Conservation (phyloP, 2,888 invertebrate genomes). For the Metalampra italica region DNA sequence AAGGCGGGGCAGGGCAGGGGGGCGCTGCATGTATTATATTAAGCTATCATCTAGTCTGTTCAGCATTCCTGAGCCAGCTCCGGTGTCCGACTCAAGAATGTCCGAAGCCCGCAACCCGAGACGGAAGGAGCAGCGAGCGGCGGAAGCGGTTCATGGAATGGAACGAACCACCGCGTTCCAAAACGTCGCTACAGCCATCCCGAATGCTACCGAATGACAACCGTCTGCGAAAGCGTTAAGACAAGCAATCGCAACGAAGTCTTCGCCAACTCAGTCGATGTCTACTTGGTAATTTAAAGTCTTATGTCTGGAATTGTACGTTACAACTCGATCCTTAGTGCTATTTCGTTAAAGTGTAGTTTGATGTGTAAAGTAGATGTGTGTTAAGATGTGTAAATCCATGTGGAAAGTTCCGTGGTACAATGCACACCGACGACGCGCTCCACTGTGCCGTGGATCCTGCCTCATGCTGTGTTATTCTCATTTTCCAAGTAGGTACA, state of each 20-base stretch:
- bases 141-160: slow-evolving; percentile 76
- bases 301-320: slow-evolving; percentile 17
- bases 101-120: slow-evolving; percentile 71
- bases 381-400: neutral
- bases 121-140: slow-evolving; percentile 65
- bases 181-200: slow-evolving; percentile 30
- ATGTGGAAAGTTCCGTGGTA: slow-evolving; percentile 48
- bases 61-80: slow-evolving; percentile 65
- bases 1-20: slow-evolving; percentile 27
- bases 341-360: neutral
- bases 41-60: slow-evolving; percentile 65
- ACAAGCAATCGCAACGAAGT: slow-evolving; percentile 15
- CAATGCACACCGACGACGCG: slow-evolving; percentile 65
- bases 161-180: slow-evolving; percentile 15
- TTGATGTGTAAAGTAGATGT: neutral
- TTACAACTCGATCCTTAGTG: slow-evolving; percentile 10
- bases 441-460: slow-evolving; percentile 75
- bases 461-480: slow-evolving; percentile 52
- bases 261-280: slow-evolving; percentile 26
- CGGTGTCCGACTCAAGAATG: slow-evolving; percentile 67
- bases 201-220: slow-evolving; percentile 15
- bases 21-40: slow-evolving; percentile 35
- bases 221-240: slow-evolving; percentile 21
- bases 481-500: slow-evolving; percentile 49
- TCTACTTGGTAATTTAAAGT: slow-evolving; percentile 22